These are phyloP conservation scores for Hiodon tergisus DNA, from an alignment of 2,113 vertebrate genomes.

Conservation along the genomic window DNA sequence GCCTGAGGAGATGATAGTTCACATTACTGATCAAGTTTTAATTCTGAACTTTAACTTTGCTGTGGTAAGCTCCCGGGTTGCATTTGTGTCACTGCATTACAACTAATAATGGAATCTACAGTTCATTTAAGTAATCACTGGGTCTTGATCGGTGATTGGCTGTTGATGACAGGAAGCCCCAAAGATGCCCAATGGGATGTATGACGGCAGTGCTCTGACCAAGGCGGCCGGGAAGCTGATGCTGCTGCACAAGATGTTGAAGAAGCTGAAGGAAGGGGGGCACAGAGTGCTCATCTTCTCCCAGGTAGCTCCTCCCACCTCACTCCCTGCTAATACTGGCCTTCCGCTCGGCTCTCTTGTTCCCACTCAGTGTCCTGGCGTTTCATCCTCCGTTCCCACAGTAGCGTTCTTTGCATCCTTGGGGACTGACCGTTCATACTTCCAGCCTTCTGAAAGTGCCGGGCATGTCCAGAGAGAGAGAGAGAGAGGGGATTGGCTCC, in stretches of 20 bases:
- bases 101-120: background rate
- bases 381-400: too few species aligned
- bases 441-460: too few species aligned
- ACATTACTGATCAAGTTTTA: background rate
- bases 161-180: constrained; percentile 79
- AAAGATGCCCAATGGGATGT: constrained; percentile 98
- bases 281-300: constrained; percentile 95
- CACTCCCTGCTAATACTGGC: too few species aligned
- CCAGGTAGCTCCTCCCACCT: constrained; percentile 66
- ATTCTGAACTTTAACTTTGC: background rate
- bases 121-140: background rate
- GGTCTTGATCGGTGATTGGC: constrained; percentile 4
- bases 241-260: constrained; percentile 92
- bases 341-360: background rate
- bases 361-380: background rate
- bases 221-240: constrained; percentile 85
- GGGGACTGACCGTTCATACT: too few species aligned
- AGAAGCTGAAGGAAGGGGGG: constrained; percentile 88
- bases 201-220: constrained; percentile 84
- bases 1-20: background rate
- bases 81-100: background rate
- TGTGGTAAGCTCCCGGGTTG: background rate
- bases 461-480: background rate
- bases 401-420: too few species aligned
- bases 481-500: too few species aligned